A percentile compares a stretch with the other conserved stretches of the same genome.
Conservation (phyloP, 2,113 vertebrate genomes). For the Cheirogaleus medius region DNA sequence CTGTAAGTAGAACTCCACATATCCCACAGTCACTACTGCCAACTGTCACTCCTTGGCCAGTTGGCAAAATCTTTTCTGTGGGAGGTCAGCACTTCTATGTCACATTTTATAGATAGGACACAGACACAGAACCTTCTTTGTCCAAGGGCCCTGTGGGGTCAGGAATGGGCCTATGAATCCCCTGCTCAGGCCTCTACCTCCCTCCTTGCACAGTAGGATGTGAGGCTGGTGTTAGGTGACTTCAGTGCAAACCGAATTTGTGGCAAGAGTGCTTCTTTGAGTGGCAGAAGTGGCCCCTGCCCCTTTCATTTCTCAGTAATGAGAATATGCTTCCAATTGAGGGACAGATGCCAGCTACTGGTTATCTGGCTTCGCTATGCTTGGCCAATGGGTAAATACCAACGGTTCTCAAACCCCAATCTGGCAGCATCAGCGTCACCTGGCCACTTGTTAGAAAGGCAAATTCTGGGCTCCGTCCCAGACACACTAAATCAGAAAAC, state of each 20-base stretch:
- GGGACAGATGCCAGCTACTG: background rate
- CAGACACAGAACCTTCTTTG: background rate
- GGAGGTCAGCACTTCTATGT: background rate
- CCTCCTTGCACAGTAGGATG: background rate
- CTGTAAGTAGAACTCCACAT: background rate
- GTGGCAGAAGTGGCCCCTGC: background rate
- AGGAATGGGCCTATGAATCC: accelerated
- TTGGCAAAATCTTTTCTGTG: background rate
- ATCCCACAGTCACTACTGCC: background rate
- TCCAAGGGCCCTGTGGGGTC: background rate
- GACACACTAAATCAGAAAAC: background rate
- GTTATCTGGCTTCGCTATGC: background rate
- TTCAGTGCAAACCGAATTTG: background rate
- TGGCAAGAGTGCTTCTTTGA: background rate
- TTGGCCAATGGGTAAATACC: background rate
- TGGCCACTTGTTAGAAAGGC: background rate
- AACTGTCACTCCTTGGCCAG: background rate
- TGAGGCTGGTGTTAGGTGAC: too few relatives aligned
- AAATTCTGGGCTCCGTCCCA: background rate
- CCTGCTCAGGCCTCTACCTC: background rate
- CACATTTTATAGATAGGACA: background rate
- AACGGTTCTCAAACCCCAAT: background rate
- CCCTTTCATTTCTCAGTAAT: background rate
- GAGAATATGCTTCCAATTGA: background rate
- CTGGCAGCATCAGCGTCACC: background rate